Base-by-base conservation (phyloP, 2,797 vertebrate species). In the Erethizon dorsatum region DNA sequence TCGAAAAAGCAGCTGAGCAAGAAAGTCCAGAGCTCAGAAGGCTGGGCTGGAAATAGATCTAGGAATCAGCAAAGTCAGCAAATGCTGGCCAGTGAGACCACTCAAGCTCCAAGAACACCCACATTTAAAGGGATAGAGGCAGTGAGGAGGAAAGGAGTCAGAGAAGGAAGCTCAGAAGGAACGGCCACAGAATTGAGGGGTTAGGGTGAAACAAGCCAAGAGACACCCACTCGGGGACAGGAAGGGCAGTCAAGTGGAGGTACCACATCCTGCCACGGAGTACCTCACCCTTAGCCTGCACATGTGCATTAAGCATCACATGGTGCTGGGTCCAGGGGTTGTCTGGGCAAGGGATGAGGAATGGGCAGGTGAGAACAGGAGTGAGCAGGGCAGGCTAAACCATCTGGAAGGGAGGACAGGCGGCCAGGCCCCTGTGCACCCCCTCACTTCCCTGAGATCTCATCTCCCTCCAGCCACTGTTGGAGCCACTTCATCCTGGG, bases 121-220 rank as follows among this genome's bases (percentile, higher is more conserved):
- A 15, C 45, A 88, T 41, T 73, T 78, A 24, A 88, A 93, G 63
- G 63, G 37, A 86, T 24, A 17, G 17, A 18, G 3, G 14, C 20
- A 80, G 31, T 33, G 50, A 61, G 12, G 37, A 41, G 61, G 45
- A 56, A 54, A 92, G 52, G 54, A 96, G 33, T 50, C 56, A 87
- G 67, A 73, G 28, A 92, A 59, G 47, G 47, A 92, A 79, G 82
- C 75, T 88, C 79, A 75, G 78, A 96, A 75, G 67, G 33, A 96
- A n/a, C 9, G 1, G n/a, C 59, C 41, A 94, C 20, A 91, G 56
- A 84, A 84, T 45, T 67, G 79, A 89, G 54, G 93, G 26, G 28
- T 28, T 57, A 61, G 56, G 28, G 15, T 56, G 52, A 56, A 77
- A 83, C 31, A 52, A 95, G 61, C 61, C 91, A 73, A 65, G 85